Evolutionary conservation across 2,888 invertebrate species (phyloP).

Genomic region (Eubasilissa splendida): DNA sequence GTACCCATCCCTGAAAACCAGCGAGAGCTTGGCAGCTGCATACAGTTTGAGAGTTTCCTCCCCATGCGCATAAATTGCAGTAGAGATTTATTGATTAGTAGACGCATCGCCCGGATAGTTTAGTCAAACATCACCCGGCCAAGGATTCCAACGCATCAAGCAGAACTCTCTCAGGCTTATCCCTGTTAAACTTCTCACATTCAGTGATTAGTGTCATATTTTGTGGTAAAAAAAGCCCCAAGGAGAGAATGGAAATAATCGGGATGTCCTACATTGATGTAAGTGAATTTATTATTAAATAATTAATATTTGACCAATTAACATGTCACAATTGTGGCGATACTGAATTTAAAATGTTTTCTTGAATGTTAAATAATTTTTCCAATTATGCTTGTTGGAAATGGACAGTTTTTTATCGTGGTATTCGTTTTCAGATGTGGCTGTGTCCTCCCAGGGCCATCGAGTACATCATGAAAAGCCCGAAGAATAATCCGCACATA

Average conservation of each 20-base stretch:
- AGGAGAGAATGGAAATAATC: background rate
- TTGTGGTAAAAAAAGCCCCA: background rate
- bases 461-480: background rate
- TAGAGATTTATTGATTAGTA: slow-evolving; percentile 13
- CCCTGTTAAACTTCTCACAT: background rate
- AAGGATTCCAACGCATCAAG: background rate
- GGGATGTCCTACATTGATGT: background rate
- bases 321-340: background rate
- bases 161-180: background rate
- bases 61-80: slow-evolving; percentile 19
- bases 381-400: background rate
- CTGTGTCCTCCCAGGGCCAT: background rate
- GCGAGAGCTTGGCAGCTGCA: no score
- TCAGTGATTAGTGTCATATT: background rate
- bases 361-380: background rate
- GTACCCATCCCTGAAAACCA: no score
- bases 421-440: background rate
- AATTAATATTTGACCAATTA: no score
- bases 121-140: background rate
- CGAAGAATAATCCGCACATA: slow-evolving; percentile 2
- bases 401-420: no score
- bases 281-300: background rate
- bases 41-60: background rate
- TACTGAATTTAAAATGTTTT: background rate
- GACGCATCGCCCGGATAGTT: background rate